These are phyloP conservation scores for Steinernema khuongi DNA, from an alignment of 1,140 invertebrate species.

Conservation along the genomic window DNA sequence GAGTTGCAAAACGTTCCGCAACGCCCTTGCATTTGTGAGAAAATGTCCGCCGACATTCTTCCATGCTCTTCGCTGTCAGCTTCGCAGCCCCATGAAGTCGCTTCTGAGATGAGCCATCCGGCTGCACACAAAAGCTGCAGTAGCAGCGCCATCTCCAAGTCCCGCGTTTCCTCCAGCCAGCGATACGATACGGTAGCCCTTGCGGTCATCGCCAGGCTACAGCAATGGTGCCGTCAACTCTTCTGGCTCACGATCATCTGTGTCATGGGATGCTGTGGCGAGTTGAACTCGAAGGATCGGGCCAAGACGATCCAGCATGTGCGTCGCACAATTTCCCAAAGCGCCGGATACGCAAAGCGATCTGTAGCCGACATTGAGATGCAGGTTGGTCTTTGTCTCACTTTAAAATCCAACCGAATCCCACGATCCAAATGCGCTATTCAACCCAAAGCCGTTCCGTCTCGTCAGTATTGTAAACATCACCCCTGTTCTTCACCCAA, in stretches of 20 bases:
- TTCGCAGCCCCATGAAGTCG: neutral
- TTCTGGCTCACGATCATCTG: constrained; percentile 50
- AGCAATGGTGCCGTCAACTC: constrained; percentile 49
- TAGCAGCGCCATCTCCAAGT: neutral
- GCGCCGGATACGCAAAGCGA: constrained; percentile 25
- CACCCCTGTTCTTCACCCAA: neutral
- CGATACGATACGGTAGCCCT: constrained; percentile 19
- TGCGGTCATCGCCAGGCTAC: constrained; percentile 37
- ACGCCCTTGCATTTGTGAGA: neutral
- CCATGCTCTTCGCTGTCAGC: neutral
- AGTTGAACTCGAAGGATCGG: constrained; percentile 27
- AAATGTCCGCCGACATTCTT: neutral
- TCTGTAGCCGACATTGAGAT: constrained; percentile 43
- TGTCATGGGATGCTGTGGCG: constrained; percentile 40
- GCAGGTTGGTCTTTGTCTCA: constrained; percentile 34
- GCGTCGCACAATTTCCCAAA: constrained; percentile 37
- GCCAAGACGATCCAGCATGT: constrained; percentile 43
- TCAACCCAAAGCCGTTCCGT: neutral
- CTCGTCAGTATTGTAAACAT: neutral
- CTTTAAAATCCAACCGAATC: neutral
- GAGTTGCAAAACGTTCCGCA: neutral
- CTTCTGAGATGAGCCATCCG: neutral
- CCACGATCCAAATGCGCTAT: neutral
- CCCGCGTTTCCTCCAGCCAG: neutral
- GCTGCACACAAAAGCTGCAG: neutral